A percentile compares a stretch with the other conserved stretches of the same genome.
phyloP scores from a whole-genome alignment of 2,113 vertebrate genomes.

The Naja naja region DNA sequence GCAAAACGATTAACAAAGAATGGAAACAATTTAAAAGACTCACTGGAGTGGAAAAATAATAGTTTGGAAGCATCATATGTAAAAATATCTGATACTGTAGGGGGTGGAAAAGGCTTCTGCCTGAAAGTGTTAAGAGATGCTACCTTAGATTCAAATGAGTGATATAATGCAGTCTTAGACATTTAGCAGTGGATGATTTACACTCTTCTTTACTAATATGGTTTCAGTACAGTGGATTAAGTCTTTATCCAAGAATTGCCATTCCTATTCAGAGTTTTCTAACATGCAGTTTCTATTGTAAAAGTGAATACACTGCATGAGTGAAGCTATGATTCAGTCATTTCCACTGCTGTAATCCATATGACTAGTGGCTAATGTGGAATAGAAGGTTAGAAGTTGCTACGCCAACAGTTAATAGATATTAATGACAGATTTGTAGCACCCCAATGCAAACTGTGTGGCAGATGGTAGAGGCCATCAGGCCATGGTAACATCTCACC shows the following conservation, averaged over 20 bases:
- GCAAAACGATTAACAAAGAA: not conserved
- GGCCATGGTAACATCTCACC: not conserved
- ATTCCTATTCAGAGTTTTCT: not conserved
- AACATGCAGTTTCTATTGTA: not conserved
- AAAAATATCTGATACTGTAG: not conserved
- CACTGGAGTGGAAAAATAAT: not conserved
- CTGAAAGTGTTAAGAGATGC: not conserved
- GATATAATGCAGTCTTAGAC: not conserved
- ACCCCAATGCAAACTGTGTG: not conserved
- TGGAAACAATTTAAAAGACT: not conserved
- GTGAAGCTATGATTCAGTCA: not conserved
- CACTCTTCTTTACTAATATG: not conserved
- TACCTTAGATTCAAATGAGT: not conserved
- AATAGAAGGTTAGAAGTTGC: not conserved
- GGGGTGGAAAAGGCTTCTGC: not conserved
- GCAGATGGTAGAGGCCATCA: not conserved
- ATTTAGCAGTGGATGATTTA: not conserved
- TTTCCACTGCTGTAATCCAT: not conserved
- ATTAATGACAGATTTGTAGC: not conserved
- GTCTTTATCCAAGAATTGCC: not conserved
- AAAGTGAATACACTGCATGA: not conserved
- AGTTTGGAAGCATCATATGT: not conserved
- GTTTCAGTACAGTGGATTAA: not conserved
- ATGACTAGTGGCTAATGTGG: not conserved
- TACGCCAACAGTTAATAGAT: not conserved